Evolutionary conservation across 2,888 invertebrate genomes (phyloP), one percentile per base, ranked within the genome.

Genomic region (Gastrophysa polygoni): DNA sequence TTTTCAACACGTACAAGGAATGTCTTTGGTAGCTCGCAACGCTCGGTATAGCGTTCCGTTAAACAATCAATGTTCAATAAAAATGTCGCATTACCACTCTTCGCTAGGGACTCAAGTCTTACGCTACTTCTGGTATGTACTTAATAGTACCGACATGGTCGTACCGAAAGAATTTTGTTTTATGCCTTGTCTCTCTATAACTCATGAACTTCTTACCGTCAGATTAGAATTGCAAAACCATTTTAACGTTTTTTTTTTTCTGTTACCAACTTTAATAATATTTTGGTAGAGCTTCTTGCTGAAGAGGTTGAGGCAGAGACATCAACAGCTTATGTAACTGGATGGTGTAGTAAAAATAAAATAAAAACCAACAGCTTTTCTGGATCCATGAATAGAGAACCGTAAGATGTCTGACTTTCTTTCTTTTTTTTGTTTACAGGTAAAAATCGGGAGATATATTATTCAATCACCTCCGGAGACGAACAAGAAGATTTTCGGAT

Each of bases 391-490:
- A n/a, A n/a, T n/a, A n/a, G n/a, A n/a, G n/a, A n/a, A n/a, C n/a
- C n/a, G n/a, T n/a, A n/a, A n/a, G n/a, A n/a, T n/a, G n/a, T 38
- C 10, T 3, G 10, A 11, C 2, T 6, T 16, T 14, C 4, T 11
- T 6, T 38, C 7, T 17, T n/a, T 2, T 34, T 18, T 43, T 67
- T 64, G 66, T 32, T 80, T 80, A 10, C 85, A 95, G 95, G 93
- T 65, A 86, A 91, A 73, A 96, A 96, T 83, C 95, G 95, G 11
- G 88, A 88, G 75, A 87, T 97, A 56, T 83, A 86, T 44, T 97
- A 95, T 83, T 88, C 87, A 68, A 92, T 97, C 73, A 87, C 89
- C 48, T 88, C 89, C 44, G 95, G 96, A 50, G 92, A 95, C 79
- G 93, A 92, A 51, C 85, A 86, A 56, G 85, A 86, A 32, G 91